Base-by-base conservation (phyloP, 2,113 vertebrate species). In the Camarhynchus parvulus region DNA sequence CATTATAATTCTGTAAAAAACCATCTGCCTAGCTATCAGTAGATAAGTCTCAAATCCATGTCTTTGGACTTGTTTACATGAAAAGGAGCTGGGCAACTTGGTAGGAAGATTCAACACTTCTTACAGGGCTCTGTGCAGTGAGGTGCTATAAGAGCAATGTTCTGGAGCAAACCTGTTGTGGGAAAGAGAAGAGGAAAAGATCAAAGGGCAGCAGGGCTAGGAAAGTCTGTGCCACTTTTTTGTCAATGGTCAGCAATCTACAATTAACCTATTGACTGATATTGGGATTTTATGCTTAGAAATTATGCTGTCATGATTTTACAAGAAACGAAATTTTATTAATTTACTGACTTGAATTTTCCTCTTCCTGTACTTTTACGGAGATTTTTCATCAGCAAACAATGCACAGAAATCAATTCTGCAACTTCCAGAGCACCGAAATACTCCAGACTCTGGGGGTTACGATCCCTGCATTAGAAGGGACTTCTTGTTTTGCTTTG, bases 401-500 rank as follows among this genome's bases (percentile, higher is more conserved):
- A 74, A 64, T 2, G 2, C 31, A 50, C 28, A 66, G 55, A 74
- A 75, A 94, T 90, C 4, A 8, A 81, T 61, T 7, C 0, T 3
- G 25, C 39, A 63, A 33, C 33, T 81, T 78, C 68, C 66, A 90
- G 69, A 64, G 31, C 68, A 92, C 5, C 0, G 0, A 68, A 75
- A 41, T 50, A 46, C 76, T 95, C 63, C 39, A 78, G 44, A 86
- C 35, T 86, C 61, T 5, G n/a, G 69, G 84, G 61, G n/a, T 90
- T 96, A 84, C 9, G 18, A 89, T 84, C 41, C 30, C 58, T 0
- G 3, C 53, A 73, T 67, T 52, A 76, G 62, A 92, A 92, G 31
- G 77, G 87, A 81, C 44, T 59, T 89, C 89, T 83, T 70, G 50
- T 67, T 95, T 91, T 83, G 28, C 62, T 90, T 83, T 63, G 41